Evolutionary conservation across 2,888 invertebrate genomes (phyloP).

Genomic region (Cataglyphis altisquamis): DNA sequence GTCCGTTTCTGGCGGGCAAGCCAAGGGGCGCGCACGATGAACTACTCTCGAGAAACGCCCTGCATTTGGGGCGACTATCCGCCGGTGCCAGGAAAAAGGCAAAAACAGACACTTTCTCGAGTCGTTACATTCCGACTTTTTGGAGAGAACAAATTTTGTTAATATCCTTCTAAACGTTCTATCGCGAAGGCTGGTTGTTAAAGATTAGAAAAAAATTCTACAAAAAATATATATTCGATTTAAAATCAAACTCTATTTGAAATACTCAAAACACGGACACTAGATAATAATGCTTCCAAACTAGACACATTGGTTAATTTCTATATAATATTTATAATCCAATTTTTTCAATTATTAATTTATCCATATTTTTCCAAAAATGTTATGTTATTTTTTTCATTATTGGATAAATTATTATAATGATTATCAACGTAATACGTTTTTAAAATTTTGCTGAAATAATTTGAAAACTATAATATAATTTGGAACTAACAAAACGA

Average conservation of each 20-base stretch:
- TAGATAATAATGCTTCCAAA: not conserved
- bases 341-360: not conserved
- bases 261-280: not conserved
- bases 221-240: not conserved
- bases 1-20: slow-evolving; percentile 60
- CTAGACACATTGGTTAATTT: not conserved
- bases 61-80: slow-evolving; percentile 62
- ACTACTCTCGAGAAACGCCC: slow-evolving; percentile 57
- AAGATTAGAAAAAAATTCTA: slow-evolving; percentile 8
- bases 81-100: slow-evolving; percentile 2
- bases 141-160: slow-evolving; percentile 38
- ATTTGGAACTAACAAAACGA: slow-evolving; percentile 14
- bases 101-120: slow-evolving; percentile 39
- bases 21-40: slow-evolving; percentile 61
- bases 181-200: not conserved
- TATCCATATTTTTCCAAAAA: not conserved
- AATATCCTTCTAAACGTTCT: slow-evolving; percentile 32
- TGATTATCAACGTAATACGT: not conserved
- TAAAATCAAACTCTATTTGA: not conserved
- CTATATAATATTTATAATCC: not conserved
- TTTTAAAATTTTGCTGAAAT: not conserved
- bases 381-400: not conserved
- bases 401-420: not conserved
- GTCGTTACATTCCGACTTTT: slow-evolving; percentile 41
- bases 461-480: not conserved